Percentiles rank a stretch among this genome's conserved stretches.
Evolutionary conservation across 2,888 invertebrate species (phyloP).

Genomic region (Subacronicta megacephala): DNA sequence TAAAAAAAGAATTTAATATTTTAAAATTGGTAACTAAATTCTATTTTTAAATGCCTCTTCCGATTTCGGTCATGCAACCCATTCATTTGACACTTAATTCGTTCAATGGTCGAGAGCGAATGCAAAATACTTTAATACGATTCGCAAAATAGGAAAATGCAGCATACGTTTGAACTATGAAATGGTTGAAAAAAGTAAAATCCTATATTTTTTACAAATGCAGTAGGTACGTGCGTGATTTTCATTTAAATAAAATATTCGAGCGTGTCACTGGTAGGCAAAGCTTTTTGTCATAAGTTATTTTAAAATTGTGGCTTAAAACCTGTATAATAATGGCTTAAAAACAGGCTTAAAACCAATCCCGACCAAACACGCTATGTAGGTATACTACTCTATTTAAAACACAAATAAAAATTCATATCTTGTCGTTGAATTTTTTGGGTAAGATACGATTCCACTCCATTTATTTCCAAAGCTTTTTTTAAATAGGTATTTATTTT

Average conservation of each 20-base stretch:
- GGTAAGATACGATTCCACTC: too few species aligned
- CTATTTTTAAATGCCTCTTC: constrained; percentile 16
- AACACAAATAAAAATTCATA: too few species aligned
- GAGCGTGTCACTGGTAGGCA: not conserved
- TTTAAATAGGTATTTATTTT: too few species aligned
- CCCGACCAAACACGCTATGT: too few species aligned
- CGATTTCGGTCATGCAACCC: constrained; percentile 13
- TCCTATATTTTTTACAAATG: constrained; percentile 7
- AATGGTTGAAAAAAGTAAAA: constrained; percentile 3
- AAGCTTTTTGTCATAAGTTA: too few species aligned
- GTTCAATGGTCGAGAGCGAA: constrained; percentile 25
- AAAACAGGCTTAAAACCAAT: too few species aligned
- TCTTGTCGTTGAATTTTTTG: too few species aligned
- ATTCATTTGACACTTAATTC: constrained; percentile 36
- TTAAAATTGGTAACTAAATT: constrained; percentile 16
- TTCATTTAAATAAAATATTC: not conserved
- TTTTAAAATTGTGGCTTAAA: too few species aligned
- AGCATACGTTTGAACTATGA: constrained; percentile 4
- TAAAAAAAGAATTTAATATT: not conserved
- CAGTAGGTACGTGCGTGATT: not conserved
- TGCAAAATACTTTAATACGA: constrained; percentile 40
- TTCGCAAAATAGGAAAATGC: constrained; percentile 25
- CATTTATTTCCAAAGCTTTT: too few species aligned
- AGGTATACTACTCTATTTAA: too few species aligned
- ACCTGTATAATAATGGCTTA: too few species aligned